Evolutionary conservation across 2,797 vertebrate genomes (phyloP).

Genomic region (Brachyrhaphis roseni): DNA sequence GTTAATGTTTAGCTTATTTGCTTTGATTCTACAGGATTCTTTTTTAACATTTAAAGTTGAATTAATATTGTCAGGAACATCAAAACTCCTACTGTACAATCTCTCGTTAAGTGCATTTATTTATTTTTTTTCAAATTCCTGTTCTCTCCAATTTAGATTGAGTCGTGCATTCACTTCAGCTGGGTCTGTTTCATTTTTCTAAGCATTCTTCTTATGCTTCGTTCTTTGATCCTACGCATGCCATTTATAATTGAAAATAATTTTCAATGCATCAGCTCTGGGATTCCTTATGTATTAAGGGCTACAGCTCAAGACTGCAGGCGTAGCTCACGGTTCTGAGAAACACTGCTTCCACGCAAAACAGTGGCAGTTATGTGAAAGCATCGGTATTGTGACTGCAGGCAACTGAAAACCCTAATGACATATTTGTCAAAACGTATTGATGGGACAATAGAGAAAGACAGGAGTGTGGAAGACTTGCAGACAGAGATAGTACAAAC

Average conservation of each 20-base stretch:
- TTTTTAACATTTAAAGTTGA: not conserved
- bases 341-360: not conserved
- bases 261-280: conserved; percentile 72
- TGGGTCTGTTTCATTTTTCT: conserved; percentile 50
- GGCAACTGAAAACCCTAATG: conserved; percentile 19
- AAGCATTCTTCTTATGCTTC: conserved; percentile 59
- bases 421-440: conserved; percentile 24
- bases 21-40: not conserved
- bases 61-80: not conserved
- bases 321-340: conserved; percentile 42
- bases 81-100: not conserved
- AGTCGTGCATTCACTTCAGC: conserved; percentile 56
- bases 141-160: conserved; percentile 50
- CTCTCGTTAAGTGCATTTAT: not conserved
- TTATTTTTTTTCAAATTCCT: conserved; percentile 11
- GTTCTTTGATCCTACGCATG: conserved; percentile 74
- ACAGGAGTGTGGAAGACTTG: conserved; percentile 22
- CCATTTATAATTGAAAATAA: conserved; percentile 75
- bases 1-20: not conserved
- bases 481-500: conserved; percentile 39
- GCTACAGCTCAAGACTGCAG: conserved; percentile 47
- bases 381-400: conserved; percentile 27
- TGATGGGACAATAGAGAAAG: conserved; percentile 22
- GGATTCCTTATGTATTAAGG: conserved; percentile 57
- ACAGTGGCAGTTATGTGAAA: conserved; percentile 16